These are phyloP conservation scores for Podarcis muralis DNA, from an alignment of 2,113 vertebrate genomes.

Conservation along the genomic window DNA sequence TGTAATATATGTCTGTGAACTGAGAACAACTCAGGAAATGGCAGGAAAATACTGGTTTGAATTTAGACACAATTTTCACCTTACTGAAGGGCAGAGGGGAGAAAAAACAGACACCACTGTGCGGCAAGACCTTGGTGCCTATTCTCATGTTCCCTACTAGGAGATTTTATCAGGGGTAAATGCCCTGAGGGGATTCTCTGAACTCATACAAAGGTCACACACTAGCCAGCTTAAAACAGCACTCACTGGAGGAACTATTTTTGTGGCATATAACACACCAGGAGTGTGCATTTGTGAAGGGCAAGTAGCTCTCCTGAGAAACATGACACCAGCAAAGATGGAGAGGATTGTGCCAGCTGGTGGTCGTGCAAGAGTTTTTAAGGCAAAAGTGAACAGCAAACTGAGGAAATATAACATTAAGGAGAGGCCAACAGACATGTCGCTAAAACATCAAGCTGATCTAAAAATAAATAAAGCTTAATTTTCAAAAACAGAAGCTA, in stretches of 20 bases:
- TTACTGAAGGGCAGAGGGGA: slow-evolving; percentile 30
- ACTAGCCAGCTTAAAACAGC: fast-evolving
- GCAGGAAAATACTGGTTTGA: neutral
- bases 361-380: neutral
- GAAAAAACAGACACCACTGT: neutral
- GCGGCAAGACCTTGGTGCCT: fast-evolving
- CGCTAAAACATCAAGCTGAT: neutral
- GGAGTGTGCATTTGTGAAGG: neutral
- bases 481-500: neutral
- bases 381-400: neutral
- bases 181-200: neutral
- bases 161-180: slow-evolving; percentile 7
- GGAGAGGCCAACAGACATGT: neutral
- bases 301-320: neutral
- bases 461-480: neutral
- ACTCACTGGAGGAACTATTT: neutral
- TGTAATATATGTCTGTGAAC: neutral
- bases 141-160: neutral
- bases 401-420: neutral
- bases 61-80: slow-evolving; percentile 16
- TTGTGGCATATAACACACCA: neutral
- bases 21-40: slow-evolving; percentile 27
- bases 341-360: neutral
- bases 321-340: neutral
- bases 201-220: neutral